Percentiles rank a stretch among this genome's conserved stretches.
Evolutionary conservation across 1,140 invertebrate genomes (phyloP).

Genomic region (roundworm (Caenorhabditis elegans)): WBcel235 BX284606.5:6576001-6576500

Average conservation of each 20-base stretch:
- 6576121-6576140: not conserved
- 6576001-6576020: not conserved
- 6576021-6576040: not conserved
- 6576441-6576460: not conserved
- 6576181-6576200: not conserved
- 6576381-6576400: too few relatives aligned
- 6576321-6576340: not conserved
- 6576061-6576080: conserved; percentile 26
- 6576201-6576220: not conserved
- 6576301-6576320: not conserved
- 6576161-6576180: not conserved
- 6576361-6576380: conserved; percentile 2
- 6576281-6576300: not conserved
- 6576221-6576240: conserved; percentile 18
- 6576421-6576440: conserved; percentile 34
- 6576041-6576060: conserved; percentile 19
- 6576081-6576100: not conserved
- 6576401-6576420: conserved; percentile 7
- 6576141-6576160: not conserved
- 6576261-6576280: not conserved
- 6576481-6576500: too few relatives aligned
- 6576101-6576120: not conserved
- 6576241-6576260: not conserved
- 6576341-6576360: conserved; percentile 10
- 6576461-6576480: too few relatives aligned